These are phyloP conservation scores for Eurystomus gularis DNA, from an alignment of 2,113 vertebrate species.

Conservation along the genomic window DNA sequence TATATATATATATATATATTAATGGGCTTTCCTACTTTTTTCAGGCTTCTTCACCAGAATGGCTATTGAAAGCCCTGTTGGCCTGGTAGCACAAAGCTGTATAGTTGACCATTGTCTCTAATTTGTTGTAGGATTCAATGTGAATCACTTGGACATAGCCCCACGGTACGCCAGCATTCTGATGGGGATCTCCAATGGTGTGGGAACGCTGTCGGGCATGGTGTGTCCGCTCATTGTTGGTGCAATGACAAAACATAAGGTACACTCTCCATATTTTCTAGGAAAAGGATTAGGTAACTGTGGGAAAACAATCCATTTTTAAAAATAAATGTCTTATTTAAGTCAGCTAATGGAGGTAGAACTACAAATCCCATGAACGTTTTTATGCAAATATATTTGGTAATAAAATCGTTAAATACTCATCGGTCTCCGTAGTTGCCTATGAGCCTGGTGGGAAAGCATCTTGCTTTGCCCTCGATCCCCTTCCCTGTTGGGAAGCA, in stretches of 20 bases:
- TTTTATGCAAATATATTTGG: too few relatives aligned
- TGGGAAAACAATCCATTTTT: too few relatives aligned
- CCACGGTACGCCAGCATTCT: constrained; percentile 97
- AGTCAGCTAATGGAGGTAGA: too few relatives aligned
- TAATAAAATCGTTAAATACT: too few relatives aligned
- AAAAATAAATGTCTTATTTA: too few relatives aligned
- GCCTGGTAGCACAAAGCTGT: not conserved
- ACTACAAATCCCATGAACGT: too few relatives aligned
- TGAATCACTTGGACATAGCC: constrained; percentile 97
- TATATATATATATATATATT: not conserved
- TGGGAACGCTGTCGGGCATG: constrained; percentile 96
- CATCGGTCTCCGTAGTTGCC: too few relatives aligned
- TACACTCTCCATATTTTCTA: constrained; percentile 48
- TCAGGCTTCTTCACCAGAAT: not conserved
- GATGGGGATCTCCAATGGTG: constrained; percentile 97
- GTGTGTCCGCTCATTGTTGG: constrained; percentile 96
- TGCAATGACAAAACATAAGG: constrained; percentile 95
- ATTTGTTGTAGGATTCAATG: constrained; percentile 88
- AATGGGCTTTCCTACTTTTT: not conserved
- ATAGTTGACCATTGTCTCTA: not conserved
- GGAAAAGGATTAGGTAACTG: not conserved
- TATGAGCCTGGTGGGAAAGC: too few relatives aligned
- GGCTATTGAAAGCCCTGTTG: not conserved
- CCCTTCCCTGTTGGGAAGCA: too few relatives aligned
- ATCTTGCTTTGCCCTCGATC: too few relatives aligned